Evolutionary conservation across 2,113 vertebrate genomes (phyloP).

Genomic region (Nyctereutes procyonoides): DNA sequence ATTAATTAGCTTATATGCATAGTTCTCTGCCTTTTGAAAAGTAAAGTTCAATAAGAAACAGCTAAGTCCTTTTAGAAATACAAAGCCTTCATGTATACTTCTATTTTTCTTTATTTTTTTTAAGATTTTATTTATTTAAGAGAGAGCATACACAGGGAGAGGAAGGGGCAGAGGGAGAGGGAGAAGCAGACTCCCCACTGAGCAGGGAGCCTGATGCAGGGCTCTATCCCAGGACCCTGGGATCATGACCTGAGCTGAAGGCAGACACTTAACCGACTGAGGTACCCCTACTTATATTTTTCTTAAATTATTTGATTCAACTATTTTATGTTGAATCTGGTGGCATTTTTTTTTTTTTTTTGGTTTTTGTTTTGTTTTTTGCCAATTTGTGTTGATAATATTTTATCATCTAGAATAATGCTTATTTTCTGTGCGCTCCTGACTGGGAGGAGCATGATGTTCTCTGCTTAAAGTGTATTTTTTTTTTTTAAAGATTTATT

Average conservation of each 20-base stretch:
- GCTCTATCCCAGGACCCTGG: too few relatives aligned
- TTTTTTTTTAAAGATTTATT: too few relatives aligned
- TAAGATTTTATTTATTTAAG: too few relatives aligned
- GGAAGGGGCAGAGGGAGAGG: too few relatives aligned
- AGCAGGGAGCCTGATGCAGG: too few relatives aligned
- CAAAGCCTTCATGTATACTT: background rate
- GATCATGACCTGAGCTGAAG: too few relatives aligned
- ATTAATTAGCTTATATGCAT: background rate
- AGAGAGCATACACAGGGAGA: too few relatives aligned
- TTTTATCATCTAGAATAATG: background rate
- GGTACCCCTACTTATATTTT: background rate
- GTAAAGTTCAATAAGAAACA: background rate
- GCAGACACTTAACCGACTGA: too few relatives aligned
- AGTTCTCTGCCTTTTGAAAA: conserved; percentile 39
- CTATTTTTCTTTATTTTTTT: background rate
- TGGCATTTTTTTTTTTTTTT: background rate
- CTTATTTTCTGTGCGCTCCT: background rate
- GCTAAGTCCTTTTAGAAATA: background rate
- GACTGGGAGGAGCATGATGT: background rate
- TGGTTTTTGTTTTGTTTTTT: background rate
- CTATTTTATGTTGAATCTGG: background rate
- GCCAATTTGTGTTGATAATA: conserved; percentile 5
- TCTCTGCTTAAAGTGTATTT: background rate
- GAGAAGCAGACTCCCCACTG: too few relatives aligned
- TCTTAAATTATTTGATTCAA: conserved; percentile 31